phyloP scores from a whole-genome alignment of 2,888 invertebrate species.

The Xanthia togata region DNA sequence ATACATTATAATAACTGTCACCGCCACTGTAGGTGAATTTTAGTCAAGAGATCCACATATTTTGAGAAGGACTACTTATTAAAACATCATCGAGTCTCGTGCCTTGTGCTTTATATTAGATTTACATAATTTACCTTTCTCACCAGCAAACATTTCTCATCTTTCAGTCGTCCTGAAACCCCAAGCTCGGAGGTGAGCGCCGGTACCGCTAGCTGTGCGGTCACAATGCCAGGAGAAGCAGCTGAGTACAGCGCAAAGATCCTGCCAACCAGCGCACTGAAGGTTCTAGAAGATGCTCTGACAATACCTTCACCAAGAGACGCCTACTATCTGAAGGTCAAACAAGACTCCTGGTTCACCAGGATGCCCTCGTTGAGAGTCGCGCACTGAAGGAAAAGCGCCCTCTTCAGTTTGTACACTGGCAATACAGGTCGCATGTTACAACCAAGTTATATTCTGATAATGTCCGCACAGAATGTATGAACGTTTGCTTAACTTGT shows the following conservation, averaged over 20 bases:
- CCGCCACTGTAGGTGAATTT: neutral
- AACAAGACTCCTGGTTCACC: conserved; percentile 89
- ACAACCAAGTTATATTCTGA: conserved; percentile 62
- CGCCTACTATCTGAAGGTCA: conserved; percentile 87
- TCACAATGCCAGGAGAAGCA: conserved; percentile 90
- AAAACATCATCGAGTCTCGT: neutral
- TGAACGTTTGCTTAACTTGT: conserved; percentile 61
- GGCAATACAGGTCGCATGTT: conserved; percentile 56
- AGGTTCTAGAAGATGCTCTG: conserved; percentile 91
- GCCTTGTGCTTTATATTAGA: neutral
- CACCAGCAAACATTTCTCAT: neutral
- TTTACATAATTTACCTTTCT: neutral
- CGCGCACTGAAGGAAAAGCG: conserved; percentile 70
- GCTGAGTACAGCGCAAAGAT: conserved; percentile 92
- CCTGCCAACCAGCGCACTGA: conserved; percentile 91
- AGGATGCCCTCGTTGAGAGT: conserved; percentile 88
- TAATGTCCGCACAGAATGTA: conserved; percentile 53
- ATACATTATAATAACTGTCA: neutral
- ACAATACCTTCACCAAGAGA: conserved; percentile 90
- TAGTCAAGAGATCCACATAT: neutral
- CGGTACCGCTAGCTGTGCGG: conserved; percentile 85
- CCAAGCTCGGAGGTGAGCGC: conserved; percentile 86
- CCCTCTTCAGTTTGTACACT: conserved; percentile 48
- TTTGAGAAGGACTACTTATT: neutral
- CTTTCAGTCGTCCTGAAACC: conserved; percentile 86